phyloP scores from a whole-genome alignment of 2,888 invertebrate species.

The Parascotia fuliginaria region DNA sequence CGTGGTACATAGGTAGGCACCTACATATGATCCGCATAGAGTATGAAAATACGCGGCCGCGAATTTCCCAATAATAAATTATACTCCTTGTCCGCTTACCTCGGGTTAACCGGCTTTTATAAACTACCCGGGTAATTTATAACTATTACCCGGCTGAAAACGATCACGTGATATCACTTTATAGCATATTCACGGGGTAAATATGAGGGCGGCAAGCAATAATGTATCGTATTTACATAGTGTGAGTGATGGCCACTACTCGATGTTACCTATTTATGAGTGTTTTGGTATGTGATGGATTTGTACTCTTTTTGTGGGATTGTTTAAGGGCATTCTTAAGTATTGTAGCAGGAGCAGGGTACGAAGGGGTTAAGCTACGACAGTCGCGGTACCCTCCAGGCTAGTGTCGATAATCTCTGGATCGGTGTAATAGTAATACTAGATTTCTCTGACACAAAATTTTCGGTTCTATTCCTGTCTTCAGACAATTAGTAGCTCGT shows the following conservation, averaged over 20 bases:
- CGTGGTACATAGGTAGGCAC: too few relatives aligned
- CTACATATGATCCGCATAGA: slow-evolving; percentile 57
- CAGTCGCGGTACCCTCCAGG: too few relatives aligned
- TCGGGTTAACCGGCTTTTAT: slow-evolving; percentile 86
- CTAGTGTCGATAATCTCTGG: too few relatives aligned
- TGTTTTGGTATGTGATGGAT: neutral
- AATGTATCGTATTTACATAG: slow-evolving; percentile 62
- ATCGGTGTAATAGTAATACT: too few relatives aligned
- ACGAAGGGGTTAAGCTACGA: too few relatives aligned
- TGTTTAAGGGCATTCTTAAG: too few relatives aligned
- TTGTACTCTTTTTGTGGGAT: neutral
- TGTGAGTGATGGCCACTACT: slow-evolving; percentile 46
- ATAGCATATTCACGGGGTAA: slow-evolving; percentile 82
- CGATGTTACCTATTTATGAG: slow-evolving; percentile 11
- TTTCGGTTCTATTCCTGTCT: too few relatives aligned
- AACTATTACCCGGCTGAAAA: slow-evolving; percentile 83
- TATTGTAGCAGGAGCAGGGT: too few relatives aligned
- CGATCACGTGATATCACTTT: slow-evolving; percentile 85
- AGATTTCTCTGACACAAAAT: too few relatives aligned
- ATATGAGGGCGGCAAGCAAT: slow-evolving; percentile 77
- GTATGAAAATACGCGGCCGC: slow-evolving; percentile 78
- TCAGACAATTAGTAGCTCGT: too few relatives aligned
- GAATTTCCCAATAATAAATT: slow-evolving; percentile 84
- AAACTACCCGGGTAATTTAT: slow-evolving; percentile 85
- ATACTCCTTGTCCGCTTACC: slow-evolving; percentile 83